A percentile compares a stretch with the other conserved stretches of the same genome.
Conservation (phyloP, 2,113 vertebrate genomes). For the Tinamus guttatus region DNA sequence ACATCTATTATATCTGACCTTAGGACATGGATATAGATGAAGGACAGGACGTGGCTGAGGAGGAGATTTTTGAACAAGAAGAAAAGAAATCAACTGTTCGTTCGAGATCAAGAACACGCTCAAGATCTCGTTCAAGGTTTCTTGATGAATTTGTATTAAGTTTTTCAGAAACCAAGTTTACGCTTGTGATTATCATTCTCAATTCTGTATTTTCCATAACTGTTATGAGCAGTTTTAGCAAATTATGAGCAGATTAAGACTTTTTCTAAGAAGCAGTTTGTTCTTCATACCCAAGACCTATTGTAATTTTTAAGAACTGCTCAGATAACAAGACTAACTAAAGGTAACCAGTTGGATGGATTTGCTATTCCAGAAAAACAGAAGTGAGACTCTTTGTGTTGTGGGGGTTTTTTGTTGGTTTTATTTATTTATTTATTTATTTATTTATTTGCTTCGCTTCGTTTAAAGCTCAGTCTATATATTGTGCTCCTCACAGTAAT, state of each 20-base stretch:
- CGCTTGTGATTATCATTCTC: neutral
- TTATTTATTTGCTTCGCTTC: neutral
- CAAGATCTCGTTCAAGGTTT: constrained; percentile 94
- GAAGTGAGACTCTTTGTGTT: neutral
- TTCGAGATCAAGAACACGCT: constrained; percentile 92
- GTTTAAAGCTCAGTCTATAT: neutral
- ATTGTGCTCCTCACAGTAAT: neutral
- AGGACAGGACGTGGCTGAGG: constrained; percentile 90
- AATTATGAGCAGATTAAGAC: neutral
- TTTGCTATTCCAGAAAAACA: neutral
- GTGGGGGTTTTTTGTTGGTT: neutral
- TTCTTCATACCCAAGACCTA: neutral
- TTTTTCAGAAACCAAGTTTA: neutral
- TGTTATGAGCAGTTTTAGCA: neutral
- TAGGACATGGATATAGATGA: constrained; percentile 97
- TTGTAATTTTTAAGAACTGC: neutral
- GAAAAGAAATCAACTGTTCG: constrained; percentile 88
- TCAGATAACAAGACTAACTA: neutral
- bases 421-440: no score
- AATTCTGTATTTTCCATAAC: neutral
- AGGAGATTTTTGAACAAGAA: constrained; percentile 92
- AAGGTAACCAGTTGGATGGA: neutral
- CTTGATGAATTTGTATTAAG: constrained; percentile 5
- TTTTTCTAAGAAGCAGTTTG: neutral
- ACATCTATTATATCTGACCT: neutral